These are phyloP conservation scores for Odocoileus virginianus DNA, from an alignment of 2,113 vertebrate species.

Conservation along the genomic window DNA sequence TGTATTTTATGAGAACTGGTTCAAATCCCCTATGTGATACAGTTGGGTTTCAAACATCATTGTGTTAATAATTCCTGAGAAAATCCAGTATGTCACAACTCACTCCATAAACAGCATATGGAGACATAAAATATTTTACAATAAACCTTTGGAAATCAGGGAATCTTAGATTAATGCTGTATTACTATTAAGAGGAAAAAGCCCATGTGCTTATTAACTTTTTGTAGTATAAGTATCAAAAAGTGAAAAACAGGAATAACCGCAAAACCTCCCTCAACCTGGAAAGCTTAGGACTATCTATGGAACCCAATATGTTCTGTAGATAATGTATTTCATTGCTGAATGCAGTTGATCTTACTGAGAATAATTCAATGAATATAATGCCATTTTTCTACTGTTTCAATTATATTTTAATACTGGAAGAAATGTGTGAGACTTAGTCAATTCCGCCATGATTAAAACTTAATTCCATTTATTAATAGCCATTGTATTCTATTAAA, in stretches of 20 bases:
- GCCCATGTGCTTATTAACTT: background rate
- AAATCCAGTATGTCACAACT: background rate
- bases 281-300: background rate
- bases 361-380: background rate
- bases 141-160: background rate
- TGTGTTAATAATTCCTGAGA: background rate
- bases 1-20: background rate
- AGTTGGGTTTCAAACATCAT: background rate
- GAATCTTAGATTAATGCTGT: background rate
- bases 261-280: background rate
- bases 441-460: conserved; percentile 30
- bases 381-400: conserved; percentile 19
- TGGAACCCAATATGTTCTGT: background rate
- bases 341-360: background rate
- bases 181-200: background rate
- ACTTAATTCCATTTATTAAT: conserved; percentile 33
- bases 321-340: conserved; percentile 5
- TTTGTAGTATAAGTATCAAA: background rate
- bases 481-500: conserved; percentile 18
- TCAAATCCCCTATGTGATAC: background rate
- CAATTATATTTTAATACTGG: conserved; percentile 38
- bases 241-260: background rate
- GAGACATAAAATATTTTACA: background rate
- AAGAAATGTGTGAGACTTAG: conserved; percentile 3
- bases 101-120: background rate